Evolutionary conservation across 1,140 invertebrate species (phyloP), one percentile per base, ranked within the genome.

Genomic region (Littorina saxatilis): DNA sequence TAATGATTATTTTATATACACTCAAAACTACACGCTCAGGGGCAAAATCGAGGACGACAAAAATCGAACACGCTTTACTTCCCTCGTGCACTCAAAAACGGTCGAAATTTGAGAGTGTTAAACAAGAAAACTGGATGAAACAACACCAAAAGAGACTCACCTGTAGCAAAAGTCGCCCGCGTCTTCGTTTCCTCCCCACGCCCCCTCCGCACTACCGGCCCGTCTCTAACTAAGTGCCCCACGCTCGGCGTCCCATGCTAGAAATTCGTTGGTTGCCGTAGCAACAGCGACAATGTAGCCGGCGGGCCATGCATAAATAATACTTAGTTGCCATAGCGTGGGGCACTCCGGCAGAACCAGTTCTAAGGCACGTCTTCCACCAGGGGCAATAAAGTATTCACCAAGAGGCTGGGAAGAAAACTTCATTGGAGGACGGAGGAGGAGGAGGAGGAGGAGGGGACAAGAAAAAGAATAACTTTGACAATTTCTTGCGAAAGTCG

Each of bases 291-390:
- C 82, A 82, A 86, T 82, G 82, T 86, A 82, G 86, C 83, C 87
- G 84, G 86, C 83, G 83, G 84, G 85, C 85, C 83, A 87, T 86
- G 86, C 84, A 87, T 87, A 87, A 88, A 87, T 87, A 88, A 86
- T 86, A 83, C 81, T 82, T 70, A 55, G 86, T 88, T 89, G 84
- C 87, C 86, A 88, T 88, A 88, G 86, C 84, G 76, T 43, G 35
- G 37, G 20, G 37, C n/a, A n/a, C 76, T 40, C 32, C 29, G 58
- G 58, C 58, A 78, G 76, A 78, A 78, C 76, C 58, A 58, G 76
- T 78, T 78, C 35, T 20, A n/a, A 52, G 29, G 35, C 27, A 68
- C 29, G 63, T 68, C 27, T 3, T 35, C n/a, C n/a, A n/a, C n/a
- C n/a, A n/a, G n/a, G n/a, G 70, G 20, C 40, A 43, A 20, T 1